These are phyloP conservation scores for Drosophila pegasa DNA, from an alignment of 2,888 invertebrate genomes.

Conservation along the genomic window DNA sequence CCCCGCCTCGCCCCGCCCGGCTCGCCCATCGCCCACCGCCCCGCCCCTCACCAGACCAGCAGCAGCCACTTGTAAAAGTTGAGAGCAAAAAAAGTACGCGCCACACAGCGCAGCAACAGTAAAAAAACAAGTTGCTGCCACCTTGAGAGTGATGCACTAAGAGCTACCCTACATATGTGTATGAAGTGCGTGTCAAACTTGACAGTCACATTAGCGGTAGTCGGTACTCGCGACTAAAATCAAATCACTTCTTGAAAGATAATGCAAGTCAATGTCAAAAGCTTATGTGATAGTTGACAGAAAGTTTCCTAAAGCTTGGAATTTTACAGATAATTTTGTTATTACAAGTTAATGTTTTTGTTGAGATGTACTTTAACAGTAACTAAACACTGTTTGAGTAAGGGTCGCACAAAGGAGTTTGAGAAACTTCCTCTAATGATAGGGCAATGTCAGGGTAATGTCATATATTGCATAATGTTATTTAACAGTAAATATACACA, in stretches of 20 bases:
- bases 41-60: no score
- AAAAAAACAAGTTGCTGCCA: not conserved
- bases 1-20: conserved; percentile 36
- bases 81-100: conserved; percentile 16
- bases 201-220: not conserved
- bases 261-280: no score
- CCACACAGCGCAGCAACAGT: conserved; percentile 2
- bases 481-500: no score
- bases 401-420: not conserved
- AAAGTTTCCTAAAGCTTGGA: not conserved
- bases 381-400: not conserved
- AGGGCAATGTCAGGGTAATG: no score
- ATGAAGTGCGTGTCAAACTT: not conserved
- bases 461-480: no score
- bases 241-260: no score
- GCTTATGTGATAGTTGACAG: not conserved
- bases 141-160: not conserved
- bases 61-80: conserved; percentile 49
- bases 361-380: not conserved
- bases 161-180: conserved; percentile 10
- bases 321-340: not conserved
- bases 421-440: not conserved
- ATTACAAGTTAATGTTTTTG: not conserved
- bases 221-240: no score
- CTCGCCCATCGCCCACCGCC: not conserved